Base-by-base conservation (phyloP, 2,113 vertebrate species). In the Channa maculata region DNA sequence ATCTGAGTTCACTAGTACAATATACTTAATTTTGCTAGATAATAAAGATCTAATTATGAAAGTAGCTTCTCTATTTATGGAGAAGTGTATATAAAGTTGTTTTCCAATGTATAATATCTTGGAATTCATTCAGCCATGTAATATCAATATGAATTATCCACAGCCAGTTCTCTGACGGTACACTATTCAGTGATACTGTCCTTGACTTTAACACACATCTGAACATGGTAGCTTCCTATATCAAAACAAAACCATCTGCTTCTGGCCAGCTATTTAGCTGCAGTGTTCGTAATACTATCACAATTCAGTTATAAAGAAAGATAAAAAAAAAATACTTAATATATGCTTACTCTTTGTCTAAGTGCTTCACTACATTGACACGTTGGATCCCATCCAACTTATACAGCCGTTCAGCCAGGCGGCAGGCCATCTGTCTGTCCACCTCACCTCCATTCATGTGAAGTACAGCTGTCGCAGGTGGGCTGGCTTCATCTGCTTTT, bases 261-360 rank as follows among this genome's bases (percentile, higher is more conserved):
- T n/a, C 3, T n/a, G 11, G 5, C 5, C 2, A 57, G 10, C 15
- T 9, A 8, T 58, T 65, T 12, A 33, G 36, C 36, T 34, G 38
- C 37, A 12, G 8, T 37, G 13, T 49, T 52, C 33, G 2, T 3
- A 49, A 64, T 44, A 36, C 15, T 37, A 37, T 55, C 59, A 58
- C 5, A 1, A 8, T 5, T 14, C 48, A 6, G 10, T 14, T 48
- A 44, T 9, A 49, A 46, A 11, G 2, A 24, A 13, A 63, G 38
- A 39, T 46, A 10, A 9, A 12, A 63, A 51, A 61, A 1, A 48
- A 15, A 43, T 13, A 2, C 14, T 60, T 37, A 37, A 53, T 14
- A 36, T 33, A 11, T n/a, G 33, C 94, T 93, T 91, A 95, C 94
- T 95, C 93, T 92, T 95, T 95, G 88, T 95, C 93, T 24, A 95